phyloP scores from a whole-genome alignment of 2,113 vertebrate species.

The Nyctereutes procyonoides region DNA sequence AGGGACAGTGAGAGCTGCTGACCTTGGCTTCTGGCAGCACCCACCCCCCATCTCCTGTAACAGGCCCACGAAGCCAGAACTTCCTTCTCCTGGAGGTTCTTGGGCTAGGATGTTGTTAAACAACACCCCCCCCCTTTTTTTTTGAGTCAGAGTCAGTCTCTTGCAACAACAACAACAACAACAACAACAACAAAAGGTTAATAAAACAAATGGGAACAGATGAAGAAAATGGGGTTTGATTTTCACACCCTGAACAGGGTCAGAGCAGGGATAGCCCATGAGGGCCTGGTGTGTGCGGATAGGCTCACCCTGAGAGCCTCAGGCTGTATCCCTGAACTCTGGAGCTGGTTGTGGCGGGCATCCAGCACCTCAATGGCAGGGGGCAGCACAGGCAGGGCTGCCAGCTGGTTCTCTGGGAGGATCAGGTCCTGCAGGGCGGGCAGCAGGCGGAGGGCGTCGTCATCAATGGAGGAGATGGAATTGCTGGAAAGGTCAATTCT shows the following conservation, averaged over 20 bases:
- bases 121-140: not conserved
- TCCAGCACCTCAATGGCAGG: conserved; percentile 84
- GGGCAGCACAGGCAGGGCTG: conserved; percentile 87
- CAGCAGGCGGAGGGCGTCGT: conserved; percentile 84
- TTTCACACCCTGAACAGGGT: not conserved
- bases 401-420: conserved; percentile 87
- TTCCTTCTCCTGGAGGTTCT: not conserved
- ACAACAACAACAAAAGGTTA: not conserved
- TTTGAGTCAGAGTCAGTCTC: not conserved
- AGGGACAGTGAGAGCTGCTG: not conserved
- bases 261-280: not conserved
- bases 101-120: not conserved
- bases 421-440: conserved; percentile 88
- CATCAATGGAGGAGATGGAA: conserved; percentile 84
- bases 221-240: not conserved
- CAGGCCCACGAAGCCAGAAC: not conserved
- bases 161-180: not conserved
- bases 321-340: conserved; percentile 83
- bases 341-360: conserved; percentile 86
- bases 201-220: not conserved
- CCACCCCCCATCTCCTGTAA: not conserved
- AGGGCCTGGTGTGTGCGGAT: not conserved
- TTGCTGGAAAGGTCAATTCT: conserved; percentile 90
- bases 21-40: not conserved
- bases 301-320: conserved; percentile 86